Evolutionary conservation across 2,888 invertebrate species (phyloP), one percentile per base, ranked within the genome.

Genomic region (Tryphoninae sp.): DNA sequence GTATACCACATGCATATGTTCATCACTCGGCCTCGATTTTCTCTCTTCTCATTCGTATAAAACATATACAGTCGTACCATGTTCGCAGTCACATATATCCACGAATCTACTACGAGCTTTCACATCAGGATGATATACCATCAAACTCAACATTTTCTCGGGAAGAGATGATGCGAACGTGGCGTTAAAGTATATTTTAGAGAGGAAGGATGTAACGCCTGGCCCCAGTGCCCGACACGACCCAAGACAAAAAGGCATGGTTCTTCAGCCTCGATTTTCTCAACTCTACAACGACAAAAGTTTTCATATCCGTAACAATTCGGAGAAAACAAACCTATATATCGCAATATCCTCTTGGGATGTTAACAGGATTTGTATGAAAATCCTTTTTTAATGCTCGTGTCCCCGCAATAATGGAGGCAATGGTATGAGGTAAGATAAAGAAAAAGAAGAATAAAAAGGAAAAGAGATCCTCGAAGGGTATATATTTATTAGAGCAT

Each of bases 91-190:
- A 55, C 33, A 40, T 33, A 65, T 16, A 62, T 68, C 11, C 64
- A 68, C 81, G 62, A 74, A 83, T 69, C 73, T 69, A 19, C 73
- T 75, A 71, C 76, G 77, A 78, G 80, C 78, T 83, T 83, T 80
- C 79, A 78, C 81, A 80, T 80, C 81, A 74, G 55, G 65, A 74
- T 80, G 82, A 83, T 78, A 82, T 75, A 83, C 80, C 78, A 69
- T 61, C 40, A 74, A 83, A 84, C 81, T 83, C 81, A 78, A 77
- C 78, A 19, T 82, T 82, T 80, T 81, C 81, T 78, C 45, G 59
- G n/a, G 73, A 84, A 85, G 78, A 75, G 80, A 80, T 78, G 76
- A 73, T 76, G 75, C 77, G 72, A 73, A 71, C 65, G 59, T 68
- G 55, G 69, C 67, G 67, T 23, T 55, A 80, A 84, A 81, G 80